Percentiles rank a stretch among this genome's conserved stretches.
Conservation (phyloP, 2,113 vertebrate species). For the Narcine bancroftii region DNA sequence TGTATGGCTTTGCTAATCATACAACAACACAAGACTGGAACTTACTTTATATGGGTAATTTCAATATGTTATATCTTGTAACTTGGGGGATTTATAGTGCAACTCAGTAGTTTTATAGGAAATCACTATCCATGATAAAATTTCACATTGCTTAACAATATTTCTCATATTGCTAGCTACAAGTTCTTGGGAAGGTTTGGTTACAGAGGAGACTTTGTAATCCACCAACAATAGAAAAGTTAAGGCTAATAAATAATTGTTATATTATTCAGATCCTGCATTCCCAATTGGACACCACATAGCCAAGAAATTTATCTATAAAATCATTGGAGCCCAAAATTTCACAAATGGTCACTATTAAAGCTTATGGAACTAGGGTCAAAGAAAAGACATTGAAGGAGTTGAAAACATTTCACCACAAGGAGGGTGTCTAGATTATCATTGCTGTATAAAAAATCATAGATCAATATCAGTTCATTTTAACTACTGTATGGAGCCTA, state of each 20-base stretch:
- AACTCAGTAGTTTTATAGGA: not conserved
- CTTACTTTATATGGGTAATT: not conserved
- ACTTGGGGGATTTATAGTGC: not conserved
- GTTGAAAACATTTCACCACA: not conserved
- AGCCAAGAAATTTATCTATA: not conserved
- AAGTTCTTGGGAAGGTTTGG: not conserved
- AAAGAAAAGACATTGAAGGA: not conserved
- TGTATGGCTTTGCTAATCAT: not conserved
- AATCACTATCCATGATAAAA: not conserved
- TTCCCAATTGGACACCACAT: not conserved
- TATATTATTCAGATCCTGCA: not conserved
- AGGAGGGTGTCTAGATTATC: not conserved
- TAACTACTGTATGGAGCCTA: not conserved
- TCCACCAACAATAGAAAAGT: not conserved
- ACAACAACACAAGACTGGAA: not conserved
- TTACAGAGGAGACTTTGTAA: not conserved
- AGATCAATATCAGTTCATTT: not conserved
- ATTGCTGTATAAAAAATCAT: not conserved
- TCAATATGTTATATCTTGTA: not conserved
- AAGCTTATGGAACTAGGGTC: not conserved
- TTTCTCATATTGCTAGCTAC: not conserved
- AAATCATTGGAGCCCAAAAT: not conserved
- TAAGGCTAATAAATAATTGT: not conserved
- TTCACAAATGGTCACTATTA: not conserved
- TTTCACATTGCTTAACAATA: not conserved